Conservation (phyloP, 1,140 invertebrate species). For the Cherax quadricarinatus region DNA sequence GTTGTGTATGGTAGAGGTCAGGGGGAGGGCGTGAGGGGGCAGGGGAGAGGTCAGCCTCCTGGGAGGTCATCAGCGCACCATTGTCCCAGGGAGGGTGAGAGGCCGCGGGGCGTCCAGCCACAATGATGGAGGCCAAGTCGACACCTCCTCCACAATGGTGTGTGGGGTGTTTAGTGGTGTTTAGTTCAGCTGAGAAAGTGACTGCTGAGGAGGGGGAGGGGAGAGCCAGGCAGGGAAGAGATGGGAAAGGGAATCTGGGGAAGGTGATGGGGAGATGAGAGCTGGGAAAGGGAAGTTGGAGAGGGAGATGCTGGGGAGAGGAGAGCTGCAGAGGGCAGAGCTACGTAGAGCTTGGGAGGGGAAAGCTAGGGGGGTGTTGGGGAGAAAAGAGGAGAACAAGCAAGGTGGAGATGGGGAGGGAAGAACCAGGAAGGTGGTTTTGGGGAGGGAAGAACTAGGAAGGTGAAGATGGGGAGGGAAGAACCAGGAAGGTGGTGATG, state of each 20-base stretch:
- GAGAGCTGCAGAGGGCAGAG: too few species aligned
- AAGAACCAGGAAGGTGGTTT: too few species aligned
- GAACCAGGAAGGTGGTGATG: too few species aligned
- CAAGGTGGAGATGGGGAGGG: too few species aligned
- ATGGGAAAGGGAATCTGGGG: background rate
- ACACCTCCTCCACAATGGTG: conserved; percentile 49
- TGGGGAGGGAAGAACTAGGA: too few species aligned
- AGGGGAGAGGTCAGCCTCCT: conserved; percentile 36
- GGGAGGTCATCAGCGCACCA: conserved; percentile 54
- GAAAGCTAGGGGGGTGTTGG: too few species aligned
- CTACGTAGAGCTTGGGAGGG: too few species aligned
- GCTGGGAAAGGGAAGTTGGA: too few species aligned
- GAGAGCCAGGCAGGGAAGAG: too few species aligned
- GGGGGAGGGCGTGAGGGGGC: background rate
- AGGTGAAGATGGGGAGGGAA: too few species aligned
- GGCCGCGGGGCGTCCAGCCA: conserved; percentile 38
- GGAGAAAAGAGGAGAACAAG: too few species aligned
- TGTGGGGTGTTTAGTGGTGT: conserved; percentile 38
- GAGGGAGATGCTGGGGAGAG: background rate
- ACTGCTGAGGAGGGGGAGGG: conserved; percentile 1
- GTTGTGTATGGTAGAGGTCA: background rate
- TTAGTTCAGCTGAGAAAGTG: conserved; percentile 24
- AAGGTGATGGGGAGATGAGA: too few species aligned
- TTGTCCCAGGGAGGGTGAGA: conserved; percentile 36
- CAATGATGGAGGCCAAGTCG: conserved; percentile 49